Conservation (phyloP, 2,888 invertebrate species). For the Meteorus cinctellus region DNA sequence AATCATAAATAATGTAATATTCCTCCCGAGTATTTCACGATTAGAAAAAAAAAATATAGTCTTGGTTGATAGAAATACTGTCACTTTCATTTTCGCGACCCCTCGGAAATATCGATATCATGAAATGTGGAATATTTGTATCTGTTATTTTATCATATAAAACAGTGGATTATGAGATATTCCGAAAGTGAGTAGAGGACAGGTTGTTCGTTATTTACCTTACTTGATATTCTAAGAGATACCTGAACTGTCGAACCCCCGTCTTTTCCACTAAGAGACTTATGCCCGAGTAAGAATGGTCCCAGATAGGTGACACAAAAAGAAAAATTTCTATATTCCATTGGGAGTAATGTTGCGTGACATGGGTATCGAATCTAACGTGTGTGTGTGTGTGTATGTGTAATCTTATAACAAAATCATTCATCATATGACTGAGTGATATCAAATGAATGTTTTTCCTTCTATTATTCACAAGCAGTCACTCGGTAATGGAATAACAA, state of each 20-base stretch:
- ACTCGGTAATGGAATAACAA: constrained; percentile 37
- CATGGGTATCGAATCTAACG: background rate
- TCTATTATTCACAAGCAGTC: constrained; percentile 2
- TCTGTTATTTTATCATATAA: background rate
- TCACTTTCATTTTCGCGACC: no score
- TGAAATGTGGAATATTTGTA: background rate
- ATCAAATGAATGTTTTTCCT: background rate
- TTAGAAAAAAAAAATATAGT: no score
- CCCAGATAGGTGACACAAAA: background rate
- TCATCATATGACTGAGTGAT: background rate
- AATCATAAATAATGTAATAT: no score
- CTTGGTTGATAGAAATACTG: no score
- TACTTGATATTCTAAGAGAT: constrained; percentile 53
- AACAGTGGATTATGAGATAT: background rate
- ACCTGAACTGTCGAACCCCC: constrained; percentile 11
- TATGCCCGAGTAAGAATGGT: background rate
- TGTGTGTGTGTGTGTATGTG: background rate
- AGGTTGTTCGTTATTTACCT: constrained; percentile 36
- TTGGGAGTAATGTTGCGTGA: no score
- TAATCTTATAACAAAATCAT: background rate
- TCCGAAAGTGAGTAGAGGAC: background rate
- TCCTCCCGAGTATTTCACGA: no score
- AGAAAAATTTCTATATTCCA: background rate
- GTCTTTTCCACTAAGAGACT: background rate
- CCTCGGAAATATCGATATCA: no score